Conservation (phyloP, 2,113 vertebrate species). For the Nothoprocta pentlandii region DNA sequence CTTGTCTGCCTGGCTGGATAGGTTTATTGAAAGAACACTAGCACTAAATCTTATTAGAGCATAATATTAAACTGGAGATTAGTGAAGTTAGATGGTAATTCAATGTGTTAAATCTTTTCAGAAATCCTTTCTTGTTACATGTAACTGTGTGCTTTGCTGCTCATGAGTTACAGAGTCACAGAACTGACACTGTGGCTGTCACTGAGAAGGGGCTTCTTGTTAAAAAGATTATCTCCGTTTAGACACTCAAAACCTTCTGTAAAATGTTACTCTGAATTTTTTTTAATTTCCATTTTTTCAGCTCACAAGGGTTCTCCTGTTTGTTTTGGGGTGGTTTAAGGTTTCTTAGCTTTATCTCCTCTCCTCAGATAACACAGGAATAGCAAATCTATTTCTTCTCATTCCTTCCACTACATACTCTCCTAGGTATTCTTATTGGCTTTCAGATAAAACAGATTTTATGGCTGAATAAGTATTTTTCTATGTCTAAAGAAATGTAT, state of each 20-base stretch:
- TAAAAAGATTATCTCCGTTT: background rate
- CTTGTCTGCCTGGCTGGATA: background rate
- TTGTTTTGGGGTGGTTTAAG: background rate
- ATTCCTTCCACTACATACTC: background rate
- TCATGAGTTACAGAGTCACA: background rate
- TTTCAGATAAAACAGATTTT: constrained; percentile 11
- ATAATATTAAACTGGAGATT: background rate
- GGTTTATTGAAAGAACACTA: background rate
- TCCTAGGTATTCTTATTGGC: background rate
- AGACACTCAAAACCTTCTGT: background rate
- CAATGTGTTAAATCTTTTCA: background rate
- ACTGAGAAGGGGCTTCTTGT: background rate
- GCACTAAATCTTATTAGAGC: background rate
- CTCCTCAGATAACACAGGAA: background rate
- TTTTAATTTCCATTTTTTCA: background rate
- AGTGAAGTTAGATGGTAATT: constrained; percentile 9
- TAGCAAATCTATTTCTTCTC: background rate
- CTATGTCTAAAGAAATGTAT: background rate
- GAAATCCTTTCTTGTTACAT: background rate
- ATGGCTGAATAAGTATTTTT: background rate
- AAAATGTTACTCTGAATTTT: background rate
- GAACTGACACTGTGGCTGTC: background rate
- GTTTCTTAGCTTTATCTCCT: background rate
- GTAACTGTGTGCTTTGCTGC: background rate
- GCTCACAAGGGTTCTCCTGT: background rate